Base-by-base conservation (phyloP, 2,888 invertebrate species). In the Operophtera brumata region DNA sequence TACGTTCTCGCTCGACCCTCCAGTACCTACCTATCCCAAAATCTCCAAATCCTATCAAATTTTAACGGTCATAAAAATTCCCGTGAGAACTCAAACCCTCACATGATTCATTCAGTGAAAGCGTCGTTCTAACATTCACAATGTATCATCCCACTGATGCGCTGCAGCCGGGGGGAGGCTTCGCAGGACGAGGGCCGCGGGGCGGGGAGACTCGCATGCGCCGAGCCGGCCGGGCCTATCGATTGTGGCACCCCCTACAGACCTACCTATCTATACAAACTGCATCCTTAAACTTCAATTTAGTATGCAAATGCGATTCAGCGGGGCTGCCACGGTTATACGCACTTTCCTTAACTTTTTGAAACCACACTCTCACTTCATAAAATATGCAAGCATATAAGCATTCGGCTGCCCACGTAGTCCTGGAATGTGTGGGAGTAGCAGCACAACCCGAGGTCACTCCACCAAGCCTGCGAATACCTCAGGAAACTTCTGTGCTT, bases 161-260 rank as follows among this genome's bases (percentile, higher is more conserved):
- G 52, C 14, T 25, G 47, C 36, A 28, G 40, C 47, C 61, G 57
- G 47, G 39, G 9, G 30, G 30, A 60, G 60, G 60, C 57, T 61
- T 54, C 32, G 12, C 48, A 49, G 58, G 62, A 54, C 20, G 45
- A 36, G 39, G 46, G 35, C 45, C 25, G 14, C 26, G 50, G 47
- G 54, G 43, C 20, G 44, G 10, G 36, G 10, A 13, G 47, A 48
- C 39, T 57, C 65, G 65, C 65, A 65, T 65, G 65, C 65, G 65
- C 65, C 47, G 39, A 54, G 48, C 51, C 45, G 37, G 43, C 62
- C 51, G 42, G 37, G 43, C 62, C 65, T 62, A 65, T 65, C 57
- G 65, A 65, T 65, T 62, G 48, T 44, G 50, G 54, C 28, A 41
- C 46, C 51, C 53, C 45, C 44, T 13, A 37, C 53, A 53, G 34